These are phyloP conservation scores for Caradrina clavipalpis DNA, from an alignment of 2,888 invertebrate species.

Conservation along the genomic window DNA sequence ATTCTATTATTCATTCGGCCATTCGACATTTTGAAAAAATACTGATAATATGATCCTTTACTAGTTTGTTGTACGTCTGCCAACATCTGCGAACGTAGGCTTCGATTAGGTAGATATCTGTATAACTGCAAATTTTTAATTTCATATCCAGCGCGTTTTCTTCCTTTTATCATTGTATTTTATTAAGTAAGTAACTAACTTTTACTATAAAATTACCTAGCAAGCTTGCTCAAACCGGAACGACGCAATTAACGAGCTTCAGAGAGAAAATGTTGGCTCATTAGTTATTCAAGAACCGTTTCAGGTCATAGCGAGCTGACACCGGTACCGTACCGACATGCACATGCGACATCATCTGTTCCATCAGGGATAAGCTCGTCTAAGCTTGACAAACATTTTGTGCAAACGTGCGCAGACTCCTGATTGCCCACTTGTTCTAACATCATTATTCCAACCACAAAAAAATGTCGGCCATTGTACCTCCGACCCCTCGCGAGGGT, in stretches of 20 bases:
- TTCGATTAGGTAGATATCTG: neutral
- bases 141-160: neutral
- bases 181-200: neutral
- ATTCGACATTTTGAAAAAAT: slow-evolving; percentile 9
- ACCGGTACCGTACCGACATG: slow-evolving; percentile 41
- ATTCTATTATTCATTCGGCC: slow-evolving; percentile 9
- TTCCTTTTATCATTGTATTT: neutral
- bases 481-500: slow-evolving; percentile 48
- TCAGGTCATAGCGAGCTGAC: slow-evolving; percentile 46
- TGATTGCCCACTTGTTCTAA: slow-evolving; percentile 67
- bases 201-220: neutral
- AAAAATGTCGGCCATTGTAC: slow-evolving; percentile 52
- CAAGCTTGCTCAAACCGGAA: slow-evolving; percentile 3
- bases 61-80: too few relatives aligned
- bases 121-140: neutral
- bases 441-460: slow-evolving; percentile 64
- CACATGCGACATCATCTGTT: slow-evolving; percentile 43
- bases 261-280: slow-evolving; percentile 53
- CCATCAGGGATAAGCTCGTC: slow-evolving; percentile 57
- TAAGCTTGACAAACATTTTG: slow-evolving; percentile 60
- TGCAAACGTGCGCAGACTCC: slow-evolving; percentile 66
- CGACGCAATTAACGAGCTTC: slow-evolving; percentile 45
- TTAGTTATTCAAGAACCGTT: slow-evolving; percentile 61
- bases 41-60: too few relatives aligned
- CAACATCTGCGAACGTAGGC: too few relatives aligned